phyloP scores from a whole-genome alignment of 1,140 invertebrate genomes.

The Eupristina koningsbergeri region DNA sequence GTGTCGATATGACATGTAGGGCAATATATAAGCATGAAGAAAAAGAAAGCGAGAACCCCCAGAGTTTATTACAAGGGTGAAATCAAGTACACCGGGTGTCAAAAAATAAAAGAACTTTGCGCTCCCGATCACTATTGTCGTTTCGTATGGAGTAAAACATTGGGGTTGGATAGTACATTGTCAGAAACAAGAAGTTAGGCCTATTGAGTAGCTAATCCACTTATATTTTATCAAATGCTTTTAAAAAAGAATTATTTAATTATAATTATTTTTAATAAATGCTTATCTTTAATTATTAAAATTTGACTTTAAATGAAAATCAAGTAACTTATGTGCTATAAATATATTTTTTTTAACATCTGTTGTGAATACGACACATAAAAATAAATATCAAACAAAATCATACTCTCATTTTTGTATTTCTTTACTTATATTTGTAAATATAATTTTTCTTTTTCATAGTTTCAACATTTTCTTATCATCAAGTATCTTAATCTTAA shows the following conservation, averaged over 20 bases:
- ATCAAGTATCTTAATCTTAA: too few species aligned
- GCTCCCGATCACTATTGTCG: constrained; percentile 48
- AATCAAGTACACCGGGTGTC: constrained; percentile 75
- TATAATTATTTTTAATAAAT: neutral
- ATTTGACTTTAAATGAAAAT: neutral
- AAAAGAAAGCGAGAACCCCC: constrained; percentile 57
- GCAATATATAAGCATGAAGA: constrained; percentile 48
- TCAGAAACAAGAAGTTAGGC: constrained; percentile 45
- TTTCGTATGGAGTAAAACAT: neutral
- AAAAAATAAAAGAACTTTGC: constrained; percentile 70
- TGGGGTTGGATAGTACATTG: constrained; percentile 2
- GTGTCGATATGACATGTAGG: constrained; percentile 74
- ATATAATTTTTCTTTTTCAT: too few species aligned
- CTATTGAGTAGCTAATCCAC: constrained; percentile 42
- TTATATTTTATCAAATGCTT: neutral
- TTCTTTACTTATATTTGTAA: too few species aligned
- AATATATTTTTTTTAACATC: too few species aligned
- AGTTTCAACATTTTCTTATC: too few species aligned
- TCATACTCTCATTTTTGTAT: too few species aligned
- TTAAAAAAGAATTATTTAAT: neutral
- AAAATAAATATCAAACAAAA: too few species aligned
- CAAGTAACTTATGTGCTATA: neutral
- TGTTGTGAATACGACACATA: too few species aligned
- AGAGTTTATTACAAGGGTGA: constrained; percentile 74
- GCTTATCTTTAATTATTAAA: neutral